Conservation (phyloP, 2,888 invertebrate species). For the Argyra leucocephala region DNA sequence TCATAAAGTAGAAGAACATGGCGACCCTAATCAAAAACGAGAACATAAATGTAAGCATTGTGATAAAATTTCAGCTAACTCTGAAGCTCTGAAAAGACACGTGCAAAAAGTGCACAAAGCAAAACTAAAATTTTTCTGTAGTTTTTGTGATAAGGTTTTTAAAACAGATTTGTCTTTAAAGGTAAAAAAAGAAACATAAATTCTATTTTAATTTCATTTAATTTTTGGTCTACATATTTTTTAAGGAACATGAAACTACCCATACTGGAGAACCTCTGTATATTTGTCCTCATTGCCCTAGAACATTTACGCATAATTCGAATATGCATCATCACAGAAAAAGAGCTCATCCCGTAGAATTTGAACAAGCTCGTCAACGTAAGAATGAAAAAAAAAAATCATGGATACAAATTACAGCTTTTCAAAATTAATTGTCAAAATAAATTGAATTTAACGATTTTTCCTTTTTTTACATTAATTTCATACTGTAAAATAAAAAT, state of each 20-base stretch:
- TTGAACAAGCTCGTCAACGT: constrained; percentile 30
- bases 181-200: constrained; percentile 23
- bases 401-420: not conserved
- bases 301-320: constrained; percentile 42
- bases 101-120: constrained; percentile 37
- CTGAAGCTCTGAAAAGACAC: constrained; percentile 38
- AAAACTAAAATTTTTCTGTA: constrained; percentile 35
- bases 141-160: constrained; percentile 39
- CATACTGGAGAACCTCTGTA: constrained; percentile 42
- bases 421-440: not conserved
- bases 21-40: not conserved
- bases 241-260: constrained; percentile 41
- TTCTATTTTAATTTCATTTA: not conserved
- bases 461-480: no score
- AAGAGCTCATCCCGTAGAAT: constrained; percentile 39
- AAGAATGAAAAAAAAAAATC: constrained; percentile 21
- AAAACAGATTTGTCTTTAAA: constrained; percentile 38
- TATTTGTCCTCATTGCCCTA: constrained; percentile 40
- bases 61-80: constrained; percentile 33
- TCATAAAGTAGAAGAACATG: not conserved
- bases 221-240: not conserved
- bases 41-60: not conserved
- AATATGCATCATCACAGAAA: constrained; percentile 43
- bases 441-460: no score
- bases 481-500: no score